Conservation (phyloP, 2,888 invertebrate genomes). For the Agelastica alni region DNA sequence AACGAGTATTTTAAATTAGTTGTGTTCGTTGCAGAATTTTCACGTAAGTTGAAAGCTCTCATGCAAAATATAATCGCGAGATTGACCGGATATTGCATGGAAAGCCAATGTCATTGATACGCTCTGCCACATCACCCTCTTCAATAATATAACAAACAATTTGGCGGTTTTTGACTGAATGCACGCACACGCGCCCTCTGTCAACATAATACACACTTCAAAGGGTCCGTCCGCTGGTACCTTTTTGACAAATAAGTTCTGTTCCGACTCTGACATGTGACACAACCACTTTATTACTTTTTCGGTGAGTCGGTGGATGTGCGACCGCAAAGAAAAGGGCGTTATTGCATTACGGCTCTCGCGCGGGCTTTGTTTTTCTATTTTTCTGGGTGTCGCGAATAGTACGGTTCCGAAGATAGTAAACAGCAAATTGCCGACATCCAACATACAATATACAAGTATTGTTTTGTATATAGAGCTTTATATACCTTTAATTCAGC, state of each 20-base stretch:
- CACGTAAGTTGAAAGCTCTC: no score
- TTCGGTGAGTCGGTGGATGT: conserved; percentile 12
- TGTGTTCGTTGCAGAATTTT: no score
- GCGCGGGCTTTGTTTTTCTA: neutral
- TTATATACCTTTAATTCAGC: no score
- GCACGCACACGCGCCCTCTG: conserved; percentile 48
- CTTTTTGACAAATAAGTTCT: conserved; percentile 27
- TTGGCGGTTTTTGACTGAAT: conserved; percentile 50
- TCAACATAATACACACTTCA: conserved; percentile 52
- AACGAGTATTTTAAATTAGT: no score
- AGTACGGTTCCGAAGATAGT: neutral
- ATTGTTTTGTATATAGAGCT: no score
- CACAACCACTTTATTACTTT: conserved; percentile 29
- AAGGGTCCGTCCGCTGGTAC: conserved; percentile 40
- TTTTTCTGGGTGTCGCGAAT: neutral
- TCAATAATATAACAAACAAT: conserved; percentile 2
- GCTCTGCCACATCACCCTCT: neutral
- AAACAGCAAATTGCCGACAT: neutral
- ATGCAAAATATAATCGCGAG: no score
- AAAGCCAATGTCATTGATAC: conserved; percentile 10
- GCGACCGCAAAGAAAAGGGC: conserved; percentile 8
- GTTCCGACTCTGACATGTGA: conserved; percentile 27
- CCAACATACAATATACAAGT: no score
- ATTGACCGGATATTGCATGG: conserved; percentile 11
- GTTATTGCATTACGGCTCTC: conserved; percentile 11